These are phyloP conservation scores for Chondrosia reniformis DNA, from an alignment of 37 sponge, comb jelly and placozoan genomes.

Conservation along the genomic window DNA sequence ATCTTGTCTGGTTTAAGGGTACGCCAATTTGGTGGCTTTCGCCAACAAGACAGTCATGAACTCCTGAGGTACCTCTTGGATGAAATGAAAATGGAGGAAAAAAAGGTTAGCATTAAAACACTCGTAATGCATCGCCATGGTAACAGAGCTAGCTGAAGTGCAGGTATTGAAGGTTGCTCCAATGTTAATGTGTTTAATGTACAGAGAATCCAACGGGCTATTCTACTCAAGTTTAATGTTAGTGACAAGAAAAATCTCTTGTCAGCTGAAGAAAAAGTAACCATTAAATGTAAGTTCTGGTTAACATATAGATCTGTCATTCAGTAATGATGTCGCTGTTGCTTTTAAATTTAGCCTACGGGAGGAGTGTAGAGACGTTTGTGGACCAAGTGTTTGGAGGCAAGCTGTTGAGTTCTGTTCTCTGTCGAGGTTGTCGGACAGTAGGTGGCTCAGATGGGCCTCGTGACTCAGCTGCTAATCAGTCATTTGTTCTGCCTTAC, in stretches of 20 bases:
- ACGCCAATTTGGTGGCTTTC: conserved; percentile 53
- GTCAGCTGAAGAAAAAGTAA: background rate
- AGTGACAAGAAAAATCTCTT: background rate
- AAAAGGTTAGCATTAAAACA: conserved; percentile 45
- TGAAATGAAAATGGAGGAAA: conserved; percentile 67
- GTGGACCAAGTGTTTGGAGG: conserved; percentile 90
- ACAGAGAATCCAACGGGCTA: conserved; percentile 61
- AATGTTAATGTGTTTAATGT: background rate
- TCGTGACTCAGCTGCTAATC: background rate
- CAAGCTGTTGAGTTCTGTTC: conserved; percentile 60
- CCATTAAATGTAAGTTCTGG: background rate
- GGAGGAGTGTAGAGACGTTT: conserved; percentile 54
- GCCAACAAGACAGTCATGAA: conserved; percentile 95
- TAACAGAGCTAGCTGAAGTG: no score
- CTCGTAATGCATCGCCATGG: no score
- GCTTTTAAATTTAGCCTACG: conserved; percentile 24
- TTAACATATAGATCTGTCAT: background rate
- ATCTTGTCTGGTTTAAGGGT: conserved; percentile 29
- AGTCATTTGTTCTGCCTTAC: background rate
- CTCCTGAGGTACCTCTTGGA: conserved; percentile 76
- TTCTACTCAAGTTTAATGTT: conserved; percentile 31
- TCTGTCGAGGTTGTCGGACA: conserved; percentile 45
- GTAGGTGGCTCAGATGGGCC: background rate
- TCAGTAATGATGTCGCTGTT: no score
- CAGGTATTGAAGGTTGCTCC: background rate